These are phyloP conservation scores for Pammene fasciana DNA, from an alignment of 2,888 invertebrate species.

Conservation along the genomic window DNA sequence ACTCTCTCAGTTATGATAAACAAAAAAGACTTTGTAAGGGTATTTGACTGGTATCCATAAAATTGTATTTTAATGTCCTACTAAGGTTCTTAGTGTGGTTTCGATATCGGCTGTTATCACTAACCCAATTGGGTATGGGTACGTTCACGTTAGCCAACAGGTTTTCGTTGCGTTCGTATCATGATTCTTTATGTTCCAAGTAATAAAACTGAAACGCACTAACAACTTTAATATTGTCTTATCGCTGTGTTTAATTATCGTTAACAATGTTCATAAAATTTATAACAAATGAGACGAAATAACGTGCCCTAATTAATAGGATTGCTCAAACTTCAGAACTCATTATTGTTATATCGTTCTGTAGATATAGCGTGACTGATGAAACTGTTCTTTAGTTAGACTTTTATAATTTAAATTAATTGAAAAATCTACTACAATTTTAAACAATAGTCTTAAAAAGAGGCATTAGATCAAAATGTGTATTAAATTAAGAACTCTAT, in stretches of 20 bases:
- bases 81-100: slow-evolving; percentile 35
- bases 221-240: slow-evolving; percentile 21
- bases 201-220: slow-evolving; percentile 35
- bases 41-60: slow-evolving; percentile 1
- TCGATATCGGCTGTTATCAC: slow-evolving; percentile 37
- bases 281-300: slow-evolving; percentile 8
- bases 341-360: neutral
- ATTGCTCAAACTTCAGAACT: neutral
- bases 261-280: slow-evolving; percentile 9
- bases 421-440: too few relatives aligned
- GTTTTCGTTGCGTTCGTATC: slow-evolving; percentile 33
- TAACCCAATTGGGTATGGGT: slow-evolving; percentile 28
- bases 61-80: slow-evolving; percentile 26
- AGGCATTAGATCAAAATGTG: too few relatives aligned
- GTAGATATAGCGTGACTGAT: neutral
- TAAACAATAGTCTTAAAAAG: too few relatives aligned
- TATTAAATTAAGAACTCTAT: too few relatives aligned
- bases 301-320: neutral
- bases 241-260: slow-evolving; percentile 32
- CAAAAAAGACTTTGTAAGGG: too few relatives aligned
- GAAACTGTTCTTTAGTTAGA: too few relatives aligned
- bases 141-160: slow-evolving; percentile 26
- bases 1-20: too few relatives aligned
- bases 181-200: slow-evolving; percentile 26
- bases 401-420: too few relatives aligned